Conservation (phyloP, 2,797 vertebrate genomes). For the Microtus obscurus region DNA sequence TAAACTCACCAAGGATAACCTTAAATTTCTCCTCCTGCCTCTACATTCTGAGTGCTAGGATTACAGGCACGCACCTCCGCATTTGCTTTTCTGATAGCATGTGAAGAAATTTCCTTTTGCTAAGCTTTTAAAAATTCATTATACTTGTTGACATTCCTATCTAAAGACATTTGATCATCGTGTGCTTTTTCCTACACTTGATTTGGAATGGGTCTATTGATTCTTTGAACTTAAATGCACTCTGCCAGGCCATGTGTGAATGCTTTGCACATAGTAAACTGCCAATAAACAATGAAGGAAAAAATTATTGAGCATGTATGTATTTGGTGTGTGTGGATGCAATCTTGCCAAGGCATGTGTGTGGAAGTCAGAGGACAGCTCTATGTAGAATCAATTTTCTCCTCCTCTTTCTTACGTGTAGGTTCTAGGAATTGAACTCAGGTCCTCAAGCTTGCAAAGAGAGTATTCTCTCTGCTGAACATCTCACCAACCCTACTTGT, state of each 20-base stretch:
- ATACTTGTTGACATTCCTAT: background rate
- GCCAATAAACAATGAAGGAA: background rate
- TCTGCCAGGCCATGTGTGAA: background rate
- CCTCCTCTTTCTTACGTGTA: background rate
- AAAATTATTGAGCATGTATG: background rate
- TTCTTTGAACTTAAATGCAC: background rate
- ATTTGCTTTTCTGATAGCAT: background rate
- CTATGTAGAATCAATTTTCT: background rate
- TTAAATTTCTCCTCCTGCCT: background rate
- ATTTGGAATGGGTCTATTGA: background rate
- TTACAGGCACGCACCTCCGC: background rate
- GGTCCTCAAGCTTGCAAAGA: background rate
- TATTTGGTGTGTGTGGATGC: background rate
- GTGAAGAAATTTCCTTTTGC: background rate
- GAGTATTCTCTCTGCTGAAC: background rate
- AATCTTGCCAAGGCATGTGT: background rate
- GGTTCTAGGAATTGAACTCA: background rate
- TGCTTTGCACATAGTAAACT: background rate
- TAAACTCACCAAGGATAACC: background rate
- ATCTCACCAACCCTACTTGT: background rate
- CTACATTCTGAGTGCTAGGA: background rate
- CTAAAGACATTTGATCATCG: background rate
- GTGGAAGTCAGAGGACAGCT: background rate
- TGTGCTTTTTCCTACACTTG: background rate
- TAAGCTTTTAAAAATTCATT: background rate